Evolutionary conservation across 2,113 vertebrate species (phyloP), one percentile per base, ranked within the genome.

Genomic region (Lutjanus erythropterus): DNA sequence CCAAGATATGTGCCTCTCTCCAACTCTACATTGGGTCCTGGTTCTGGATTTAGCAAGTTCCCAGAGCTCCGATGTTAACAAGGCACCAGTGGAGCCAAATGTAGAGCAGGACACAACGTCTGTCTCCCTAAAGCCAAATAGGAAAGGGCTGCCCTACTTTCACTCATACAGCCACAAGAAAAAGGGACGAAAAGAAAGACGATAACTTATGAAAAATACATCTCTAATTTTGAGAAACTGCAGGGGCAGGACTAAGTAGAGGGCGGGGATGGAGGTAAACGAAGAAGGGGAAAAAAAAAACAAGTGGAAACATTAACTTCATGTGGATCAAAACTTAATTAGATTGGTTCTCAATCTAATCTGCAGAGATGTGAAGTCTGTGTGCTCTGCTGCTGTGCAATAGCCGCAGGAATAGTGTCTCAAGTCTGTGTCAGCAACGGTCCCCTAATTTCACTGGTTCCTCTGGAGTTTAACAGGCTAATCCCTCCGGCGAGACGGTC

Each of bases 141-240:
- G 71, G 60, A 46, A 56, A 66, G 42, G 47, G 33, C 69, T 78
- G 91, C 44, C 86, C 92, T 89, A 90, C 75, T 93, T 94, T 86
- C 8, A 69, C 64, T 84, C 64, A 71, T 56, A 85, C 65, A 66
- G 74, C 42, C 60, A 44, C 64, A 71, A 67, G 31, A 61, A 74
- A n/a, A 44, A 53, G 9, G 25, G 16, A 84, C 3, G 0, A 15
- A 25, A 15, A 46, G 7, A 37, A 31, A 39, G 11, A 27, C 3
- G 58, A 74, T 9, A 58, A 49, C 7, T 42, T 2, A 65, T 7
- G 50, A n/a, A 76, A 44, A 41, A 39, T 29, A 56, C 3, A 60
- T 29, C 18, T 10, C 21, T 21, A 56, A 78, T 52, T 21, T 49
- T 44, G 18, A 42, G 42, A 5, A 39, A 49, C 39, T 52, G 49